phyloP scores from a whole-genome alignment of 2,113 vertebrate species.

The Progne subis region DNA sequence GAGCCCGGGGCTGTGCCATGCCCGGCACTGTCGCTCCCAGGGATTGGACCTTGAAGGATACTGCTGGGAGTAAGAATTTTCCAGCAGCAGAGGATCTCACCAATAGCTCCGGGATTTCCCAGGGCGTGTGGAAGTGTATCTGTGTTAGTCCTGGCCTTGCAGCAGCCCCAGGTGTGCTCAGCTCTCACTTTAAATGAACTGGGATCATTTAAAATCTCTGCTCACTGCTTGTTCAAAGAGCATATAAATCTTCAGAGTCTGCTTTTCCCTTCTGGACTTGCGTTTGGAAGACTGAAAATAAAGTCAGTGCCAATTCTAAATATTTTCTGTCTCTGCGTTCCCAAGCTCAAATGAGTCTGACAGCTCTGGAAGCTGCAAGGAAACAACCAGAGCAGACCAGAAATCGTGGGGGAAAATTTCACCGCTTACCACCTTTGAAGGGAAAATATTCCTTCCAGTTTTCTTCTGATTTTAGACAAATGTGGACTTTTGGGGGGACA shows the following conservation, averaged over 20 bases:
- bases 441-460: background rate
- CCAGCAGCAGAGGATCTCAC: background rate
- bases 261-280: background rate
- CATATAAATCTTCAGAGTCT: background rate
- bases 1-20: accelerated
- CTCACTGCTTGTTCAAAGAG: background rate
- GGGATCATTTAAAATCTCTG: constrained; percentile 16
- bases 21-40: background rate
- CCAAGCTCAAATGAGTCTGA: background rate
- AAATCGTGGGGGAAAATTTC: background rate
- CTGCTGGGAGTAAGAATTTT: background rate
- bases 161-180: background rate
- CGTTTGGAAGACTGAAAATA: background rate
- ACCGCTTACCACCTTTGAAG: background rate
- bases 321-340: constrained; percentile 3
- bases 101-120: background rate
- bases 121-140: accelerated
- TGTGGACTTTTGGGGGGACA: background rate
- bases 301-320: constrained; percentile 15
- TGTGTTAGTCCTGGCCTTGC: background rate
- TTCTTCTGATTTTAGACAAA: background rate
- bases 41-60: accelerated
- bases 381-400: background rate
- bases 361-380: background rate
- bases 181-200: background rate